A percentile compares a stretch with the other conserved stretches of the same genome.
Evolutionary conservation across 2,888 invertebrate genomes (phyloP).

Genomic region (Anarsia innoxiella): DNA sequence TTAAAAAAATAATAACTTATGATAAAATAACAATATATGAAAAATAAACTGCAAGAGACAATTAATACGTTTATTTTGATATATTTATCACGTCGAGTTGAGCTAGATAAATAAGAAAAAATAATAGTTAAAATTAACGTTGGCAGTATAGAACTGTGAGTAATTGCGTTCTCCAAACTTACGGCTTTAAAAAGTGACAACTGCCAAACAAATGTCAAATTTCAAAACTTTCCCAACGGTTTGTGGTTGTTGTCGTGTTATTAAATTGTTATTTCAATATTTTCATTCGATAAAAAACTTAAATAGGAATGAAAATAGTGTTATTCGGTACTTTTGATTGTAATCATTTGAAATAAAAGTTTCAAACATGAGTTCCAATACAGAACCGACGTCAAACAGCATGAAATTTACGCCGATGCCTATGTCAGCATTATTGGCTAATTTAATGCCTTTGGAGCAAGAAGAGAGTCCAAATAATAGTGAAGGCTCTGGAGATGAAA

Average conservation of each 20-base stretch:
- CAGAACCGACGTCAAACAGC: constrained; percentile 56
- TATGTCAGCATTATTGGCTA: constrained; percentile 59
- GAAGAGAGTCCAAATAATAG: constrained; percentile 45
- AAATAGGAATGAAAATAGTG: constrained; percentile 2
- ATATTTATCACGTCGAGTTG: no score
- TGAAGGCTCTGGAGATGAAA: constrained; percentile 47
- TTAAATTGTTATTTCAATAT: no score
- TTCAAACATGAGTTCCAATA: constrained; percentile 46
- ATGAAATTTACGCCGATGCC: constrained; percentile 65
- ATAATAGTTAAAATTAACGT: no score
- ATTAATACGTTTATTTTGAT: no score
- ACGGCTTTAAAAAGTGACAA: no score
- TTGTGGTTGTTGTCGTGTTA: no score
- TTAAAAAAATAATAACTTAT: no score
- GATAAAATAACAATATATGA: no score
- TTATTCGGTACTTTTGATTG: constrained; percentile 14
- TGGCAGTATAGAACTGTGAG: no score
- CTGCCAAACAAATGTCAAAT: constrained; percentile 1
- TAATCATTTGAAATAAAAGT: constrained; percentile 9
- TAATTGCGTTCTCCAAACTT: no score
- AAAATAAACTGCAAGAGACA: no score
- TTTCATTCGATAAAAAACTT: not conserved
- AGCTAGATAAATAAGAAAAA: no score
- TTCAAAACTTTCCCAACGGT: constrained; percentile 9
- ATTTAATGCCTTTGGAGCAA: constrained; percentile 48